A percentile compares a stretch with the other conserved stretches of the same genome.
Conservation (phyloP, 2,888 invertebrate species). For the Nysson spinosus region DNA sequence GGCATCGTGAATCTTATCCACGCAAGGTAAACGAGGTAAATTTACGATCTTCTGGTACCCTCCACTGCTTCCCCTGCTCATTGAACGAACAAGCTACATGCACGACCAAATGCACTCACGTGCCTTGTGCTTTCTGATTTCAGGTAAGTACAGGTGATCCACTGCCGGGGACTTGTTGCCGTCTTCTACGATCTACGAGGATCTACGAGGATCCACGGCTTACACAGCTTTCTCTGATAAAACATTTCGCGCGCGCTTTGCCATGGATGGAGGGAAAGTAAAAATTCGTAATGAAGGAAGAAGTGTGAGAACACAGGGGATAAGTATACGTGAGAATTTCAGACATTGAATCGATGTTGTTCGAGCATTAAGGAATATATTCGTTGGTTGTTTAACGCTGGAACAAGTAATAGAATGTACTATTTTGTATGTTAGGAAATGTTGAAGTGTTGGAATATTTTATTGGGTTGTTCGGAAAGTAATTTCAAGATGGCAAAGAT, state of each 20-base stretch:
- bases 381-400: too few relatives aligned
- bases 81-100: slow-evolving; percentile 37
- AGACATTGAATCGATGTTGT: not conserved
- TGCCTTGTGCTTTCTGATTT: slow-evolving; percentile 43
- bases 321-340: not conserved
- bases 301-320: not conserved
- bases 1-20: slow-evolving; percentile 57
- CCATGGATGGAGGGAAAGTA: not conserved
- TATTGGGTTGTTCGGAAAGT: too few relatives aligned
- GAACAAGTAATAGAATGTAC: too few relatives aligned
- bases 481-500: too few relatives aligned
- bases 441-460: too few relatives aligned
- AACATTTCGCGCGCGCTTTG: not conserved
- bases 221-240: slow-evolving; percentile 1
- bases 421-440: too few relatives aligned
- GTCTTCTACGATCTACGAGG: slow-evolving; percentile 26
- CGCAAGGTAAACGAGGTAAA: slow-evolving; percentile 57
- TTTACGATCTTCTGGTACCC: slow-evolving; percentile 54
- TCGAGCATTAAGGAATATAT: too few relatives aligned
- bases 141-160: slow-evolving; percentile 47
- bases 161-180: slow-evolving; percentile 6
- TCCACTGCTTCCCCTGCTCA: too few relatives aligned
- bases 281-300: slow-evolving; percentile 3
- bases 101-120: slow-evolving; percentile 34
- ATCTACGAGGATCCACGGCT: slow-evolving; percentile 17